phyloP scores from a whole-genome alignment of 2,797 vertebrate genomes.

The Sciurus vulgaris region DNA sequence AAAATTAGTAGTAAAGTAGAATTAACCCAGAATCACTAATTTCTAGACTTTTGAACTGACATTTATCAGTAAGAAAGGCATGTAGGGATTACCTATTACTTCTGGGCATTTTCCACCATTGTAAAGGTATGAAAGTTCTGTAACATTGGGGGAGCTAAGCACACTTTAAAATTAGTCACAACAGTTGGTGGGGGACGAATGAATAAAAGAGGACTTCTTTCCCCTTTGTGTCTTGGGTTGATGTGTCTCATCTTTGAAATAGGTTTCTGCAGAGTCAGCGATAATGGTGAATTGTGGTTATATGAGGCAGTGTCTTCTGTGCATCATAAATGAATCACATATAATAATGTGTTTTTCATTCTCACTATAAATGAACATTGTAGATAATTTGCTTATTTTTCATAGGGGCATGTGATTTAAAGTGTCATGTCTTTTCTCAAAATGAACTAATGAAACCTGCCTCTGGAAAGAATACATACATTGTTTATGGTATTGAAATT shows the following conservation, averaged over 20 bases:
- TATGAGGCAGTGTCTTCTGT: background rate
- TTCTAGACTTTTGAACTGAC: conserved; percentile 12
- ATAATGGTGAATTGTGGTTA: background rate
- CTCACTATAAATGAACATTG: conserved; percentile 7
- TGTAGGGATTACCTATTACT: background rate
- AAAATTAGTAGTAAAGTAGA: background rate
- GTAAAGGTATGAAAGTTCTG: background rate
- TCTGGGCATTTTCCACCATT: background rate
- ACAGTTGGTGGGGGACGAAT: background rate
- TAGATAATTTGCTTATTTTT: conserved; percentile 34
- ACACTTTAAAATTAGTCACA: conserved; percentile 18
- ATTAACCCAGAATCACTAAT: background rate
- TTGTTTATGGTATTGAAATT: conserved; percentile 57
- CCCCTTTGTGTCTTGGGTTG: background rate
- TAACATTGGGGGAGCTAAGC: background rate
- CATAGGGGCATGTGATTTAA: conserved; percentile 28
- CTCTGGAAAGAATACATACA: conserved; percentile 18
- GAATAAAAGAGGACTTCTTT: background rate
- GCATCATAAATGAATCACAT: background rate
- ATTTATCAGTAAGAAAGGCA: background rate
- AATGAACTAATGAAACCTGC: conserved; percentile 41
- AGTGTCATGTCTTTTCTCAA: conserved; percentile 35
- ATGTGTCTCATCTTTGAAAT: background rate
- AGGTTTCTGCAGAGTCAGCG: background rate
- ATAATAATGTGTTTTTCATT: background rate